Evolutionary conservation across 2,797 vertebrate genomes (phyloP).

Genomic region (Ctenochaetus hawaiiensis): DNA sequence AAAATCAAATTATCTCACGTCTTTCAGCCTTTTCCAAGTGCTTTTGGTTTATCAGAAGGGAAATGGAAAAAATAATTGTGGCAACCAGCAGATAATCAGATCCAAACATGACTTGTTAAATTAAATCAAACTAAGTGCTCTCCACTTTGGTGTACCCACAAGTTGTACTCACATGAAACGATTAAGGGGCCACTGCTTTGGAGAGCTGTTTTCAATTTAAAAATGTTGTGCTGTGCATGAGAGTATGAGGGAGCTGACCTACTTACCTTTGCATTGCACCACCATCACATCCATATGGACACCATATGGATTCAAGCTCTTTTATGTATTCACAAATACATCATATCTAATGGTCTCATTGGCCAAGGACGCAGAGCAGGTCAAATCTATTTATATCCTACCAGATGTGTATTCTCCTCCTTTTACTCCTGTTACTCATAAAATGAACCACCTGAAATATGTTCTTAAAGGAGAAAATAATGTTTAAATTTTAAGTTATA

Average conservation of each 20-base stretch:
- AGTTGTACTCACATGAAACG: not conserved
- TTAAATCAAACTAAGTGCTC: conserved; percentile 19
- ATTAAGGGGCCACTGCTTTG: not conserved
- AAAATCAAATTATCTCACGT: not conserved
- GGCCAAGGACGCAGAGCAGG: conserved; percentile 4
- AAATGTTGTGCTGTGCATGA: not conserved
- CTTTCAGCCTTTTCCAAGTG: not conserved
- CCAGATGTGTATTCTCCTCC: not conserved
- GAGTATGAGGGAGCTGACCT: conserved; percentile 23
- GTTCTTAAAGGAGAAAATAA: not conserved
- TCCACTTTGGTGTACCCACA: not conserved
- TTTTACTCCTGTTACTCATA: not conserved
- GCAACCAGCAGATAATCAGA: not conserved
- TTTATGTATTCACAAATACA: conserved; percentile 19
- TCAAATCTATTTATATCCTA: not conserved
- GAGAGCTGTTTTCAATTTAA: conserved; percentile 17
- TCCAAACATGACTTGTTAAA: conserved; percentile 12
- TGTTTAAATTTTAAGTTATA: not conserved
- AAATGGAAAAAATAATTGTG: not conserved
- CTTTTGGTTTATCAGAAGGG: conserved; percentile 2
- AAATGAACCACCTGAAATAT: not conserved
- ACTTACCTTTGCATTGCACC: conserved; percentile 16
- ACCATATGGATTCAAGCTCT: conserved; percentile 20
- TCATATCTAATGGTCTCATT: conserved; percentile 16
- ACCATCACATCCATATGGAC: conserved; percentile 50